These are phyloP conservation scores for Chrysolina oricalcia DNA, from an alignment of 2,888 invertebrate species.

Conservation along the genomic window DNA sequence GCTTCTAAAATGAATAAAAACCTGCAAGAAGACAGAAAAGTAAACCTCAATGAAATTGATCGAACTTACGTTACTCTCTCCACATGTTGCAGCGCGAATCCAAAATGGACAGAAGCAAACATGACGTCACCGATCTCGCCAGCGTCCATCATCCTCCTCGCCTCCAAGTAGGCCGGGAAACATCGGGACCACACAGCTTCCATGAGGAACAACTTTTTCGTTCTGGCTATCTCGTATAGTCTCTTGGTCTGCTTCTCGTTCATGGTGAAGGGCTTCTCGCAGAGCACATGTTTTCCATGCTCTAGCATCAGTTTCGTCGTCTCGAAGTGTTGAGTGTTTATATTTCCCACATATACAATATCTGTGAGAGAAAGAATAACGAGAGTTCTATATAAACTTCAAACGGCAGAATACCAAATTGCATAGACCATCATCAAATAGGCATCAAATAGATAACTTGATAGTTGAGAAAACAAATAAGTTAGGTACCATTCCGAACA, in stretches of 20 bases:
- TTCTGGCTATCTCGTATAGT: conserved; percentile 80
- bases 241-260: conserved; percentile 83
- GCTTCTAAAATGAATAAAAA: too few species aligned
- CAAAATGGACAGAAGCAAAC: conserved; percentile 82
- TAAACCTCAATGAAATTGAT: not conserved
- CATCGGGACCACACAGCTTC: conserved; percentile 93
- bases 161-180: conserved; percentile 83
- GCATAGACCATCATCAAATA: too few species aligned
- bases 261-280: conserved; percentile 92
- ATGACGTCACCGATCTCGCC: conserved; percentile 82
- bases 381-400: too few species aligned
- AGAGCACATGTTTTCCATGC: conserved; percentile 89
- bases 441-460: too few species aligned
- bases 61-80: conserved; percentile 78
- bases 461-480: too few species aligned
- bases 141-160: conserved; percentile 79
- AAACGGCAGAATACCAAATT: too few species aligned
- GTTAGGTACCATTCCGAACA: too few species aligned
- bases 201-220: conserved; percentile 86
- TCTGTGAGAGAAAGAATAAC: conserved; percentile 75
- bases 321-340: conserved; percentile 84
- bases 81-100: conserved; percentile 75
- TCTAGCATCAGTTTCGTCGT: conserved; percentile 83
- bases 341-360: conserved; percentile 87
- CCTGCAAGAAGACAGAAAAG: too few species aligned